phyloP scores from a whole-genome alignment of 2,113 vertebrate genomes.

The Progne subis region DNA sequence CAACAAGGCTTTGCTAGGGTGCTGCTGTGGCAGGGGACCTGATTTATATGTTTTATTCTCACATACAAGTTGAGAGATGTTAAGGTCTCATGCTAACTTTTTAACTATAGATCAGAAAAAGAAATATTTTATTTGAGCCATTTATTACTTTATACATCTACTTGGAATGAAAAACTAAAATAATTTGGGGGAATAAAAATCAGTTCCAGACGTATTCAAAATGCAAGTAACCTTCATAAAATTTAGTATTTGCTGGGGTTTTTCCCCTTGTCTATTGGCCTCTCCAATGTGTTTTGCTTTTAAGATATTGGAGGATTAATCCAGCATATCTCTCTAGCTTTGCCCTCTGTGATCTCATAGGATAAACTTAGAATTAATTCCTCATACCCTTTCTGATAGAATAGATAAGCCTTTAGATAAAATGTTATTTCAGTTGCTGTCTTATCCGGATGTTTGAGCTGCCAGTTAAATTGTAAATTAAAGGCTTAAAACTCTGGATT shows the following conservation, averaged over 20 bases:
- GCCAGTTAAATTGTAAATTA: slow-evolving; percentile 73
- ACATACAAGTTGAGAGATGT: accelerated
- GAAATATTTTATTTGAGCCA: background rate
- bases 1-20: background rate
- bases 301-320: slow-evolving; percentile 68
- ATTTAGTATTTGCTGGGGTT: background rate
- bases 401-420: slow-evolving; percentile 79
- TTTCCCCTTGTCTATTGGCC: background rate
- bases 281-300: slow-evolving; percentile 61
- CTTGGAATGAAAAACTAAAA: background rate
- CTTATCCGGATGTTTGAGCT: slow-evolving; percentile 64
- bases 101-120: background rate
- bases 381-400: slow-evolving; percentile 77
- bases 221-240: background rate
- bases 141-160: background rate
- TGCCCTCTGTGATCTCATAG: slow-evolving; percentile 65
- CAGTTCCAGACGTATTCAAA: background rate
- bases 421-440: slow-evolving; percentile 74
- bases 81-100: background rate
- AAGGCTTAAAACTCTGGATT: slow-evolving; percentile 65
- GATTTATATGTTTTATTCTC: background rate
- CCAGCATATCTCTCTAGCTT: slow-evolving; percentile 35
- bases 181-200: background rate
- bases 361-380: slow-evolving; percentile 80
- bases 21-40: background rate